Evolutionary conservation across 2,888 invertebrate species (phyloP).

Genomic region (Limnephilus auricula): DNA sequence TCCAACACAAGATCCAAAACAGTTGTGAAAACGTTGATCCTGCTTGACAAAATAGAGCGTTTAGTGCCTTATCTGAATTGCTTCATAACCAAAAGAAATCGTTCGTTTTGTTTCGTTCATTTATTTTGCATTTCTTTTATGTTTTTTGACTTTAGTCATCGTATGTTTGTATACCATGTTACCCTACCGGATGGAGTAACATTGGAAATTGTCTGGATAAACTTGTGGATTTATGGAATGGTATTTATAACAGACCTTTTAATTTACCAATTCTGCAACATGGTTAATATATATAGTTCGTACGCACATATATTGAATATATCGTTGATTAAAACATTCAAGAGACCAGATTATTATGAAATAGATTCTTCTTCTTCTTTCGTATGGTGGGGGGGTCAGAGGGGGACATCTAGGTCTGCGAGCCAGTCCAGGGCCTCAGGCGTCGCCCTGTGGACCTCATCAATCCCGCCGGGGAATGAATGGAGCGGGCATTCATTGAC

Average conservation of each 20-base stretch:
- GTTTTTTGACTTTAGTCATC: not conserved
- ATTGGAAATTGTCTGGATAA: not conserved
- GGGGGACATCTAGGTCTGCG: too few relatives aligned
- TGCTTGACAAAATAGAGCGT: not conserved
- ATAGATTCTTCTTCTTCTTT: too few relatives aligned
- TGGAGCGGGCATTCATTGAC: too few relatives aligned
- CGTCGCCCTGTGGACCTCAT: too few relatives aligned
- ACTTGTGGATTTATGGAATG: not conserved
- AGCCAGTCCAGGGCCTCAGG: too few relatives aligned
- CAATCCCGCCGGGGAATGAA: too few relatives aligned
- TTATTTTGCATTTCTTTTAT: not conserved
- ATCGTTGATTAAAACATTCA: not conserved
- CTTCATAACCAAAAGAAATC: not conserved
- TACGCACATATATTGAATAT: conserved; percentile 2
- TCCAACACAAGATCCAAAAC: not conserved
- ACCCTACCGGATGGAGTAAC: not conserved
- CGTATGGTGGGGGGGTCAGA: too few relatives aligned
- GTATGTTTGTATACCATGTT: not conserved
- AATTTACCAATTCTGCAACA: not conserved
- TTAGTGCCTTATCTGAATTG: not conserved
- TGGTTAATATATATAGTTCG: not conserved
- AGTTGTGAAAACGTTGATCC: not conserved
- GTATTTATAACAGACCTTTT: not conserved
- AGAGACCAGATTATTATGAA: not conserved
- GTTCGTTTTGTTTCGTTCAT: not conserved